Base-by-base conservation (phyloP, 2,888 invertebrate genomes). In the Copidosoma aretas region DNA sequence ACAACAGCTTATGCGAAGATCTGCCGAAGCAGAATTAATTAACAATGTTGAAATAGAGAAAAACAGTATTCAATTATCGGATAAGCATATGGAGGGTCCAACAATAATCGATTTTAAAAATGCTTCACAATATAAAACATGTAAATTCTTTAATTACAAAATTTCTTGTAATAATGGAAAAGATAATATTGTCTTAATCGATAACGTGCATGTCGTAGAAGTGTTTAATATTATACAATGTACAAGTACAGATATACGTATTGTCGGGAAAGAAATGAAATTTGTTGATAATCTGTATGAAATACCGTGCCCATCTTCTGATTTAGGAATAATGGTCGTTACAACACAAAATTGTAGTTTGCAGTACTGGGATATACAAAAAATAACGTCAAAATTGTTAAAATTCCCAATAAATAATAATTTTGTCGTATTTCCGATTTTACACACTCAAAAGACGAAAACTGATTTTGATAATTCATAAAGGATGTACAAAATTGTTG, bases 51-150 rank as follows among this genome's bases (percentile, higher is more conserved):
- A 39, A 22, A 15, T 21, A 39, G 17, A 39, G 14, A 24, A 64
- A 15, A 32, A 41, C 15, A 22, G 10, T 14, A 5, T 49, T 15
- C 12, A n/a, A 43, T 15, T 32, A 24, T 24, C 46, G 17, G 43
- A 66, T 46, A 15, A 25, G 1, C 67, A 67, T 24, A 56, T 39
- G 19, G n/a, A 39, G 22, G 57, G 61, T 17, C 4, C n/a, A 17
- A 1, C 51, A 24, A 19, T 56, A 3, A 12, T 43, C 17, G 19
- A 57, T 32, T n/a, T 17, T 39, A n/a, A 0, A 14, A 32, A 24
- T 51, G 51, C 25, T 25, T 24, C 14, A 4, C 51, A 61, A 15
- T 67, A 67, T 22, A 67, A 67, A 67, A 43, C 51, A 22, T n/a
- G 41, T 8, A 46, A 17, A 25, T n/a, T 14, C 15, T 22, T 19